A percentile compares a stretch with the other conserved stretches of the same genome.
phyloP scores from a whole-genome alignment of 2,888 invertebrate genomes.

The Drosophila testacea region DNA sequence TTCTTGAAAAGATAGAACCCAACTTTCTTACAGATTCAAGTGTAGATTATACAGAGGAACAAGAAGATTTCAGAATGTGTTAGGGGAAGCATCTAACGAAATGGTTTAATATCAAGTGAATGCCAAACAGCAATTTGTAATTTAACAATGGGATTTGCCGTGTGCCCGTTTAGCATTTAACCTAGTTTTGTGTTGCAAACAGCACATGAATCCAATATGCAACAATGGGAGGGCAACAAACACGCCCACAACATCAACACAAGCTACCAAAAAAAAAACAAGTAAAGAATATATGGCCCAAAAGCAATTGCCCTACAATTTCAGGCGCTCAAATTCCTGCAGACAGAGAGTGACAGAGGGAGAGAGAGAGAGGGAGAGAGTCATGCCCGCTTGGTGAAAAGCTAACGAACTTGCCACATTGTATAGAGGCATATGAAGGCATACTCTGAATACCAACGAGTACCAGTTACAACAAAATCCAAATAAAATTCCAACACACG shows the following conservation, averaged over 20 bases:
- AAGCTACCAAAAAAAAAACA: constrained; percentile 15
- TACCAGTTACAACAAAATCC: constrained; percentile 68
- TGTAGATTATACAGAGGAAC: too few relatives aligned
- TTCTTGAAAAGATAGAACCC: too few relatives aligned
- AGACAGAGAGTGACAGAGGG: constrained; percentile 7
- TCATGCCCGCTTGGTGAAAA: constrained; percentile 38
- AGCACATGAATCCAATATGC: constrained; percentile 31
- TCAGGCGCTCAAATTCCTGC: constrained; percentile 45
- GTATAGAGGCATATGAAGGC: constrained; percentile 39
- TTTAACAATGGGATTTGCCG: constrained; percentile 36
- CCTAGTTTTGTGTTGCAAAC: constrained; percentile 25
- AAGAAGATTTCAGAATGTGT: neutral
- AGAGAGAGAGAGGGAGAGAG: neutral
- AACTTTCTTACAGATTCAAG: too few relatives aligned
- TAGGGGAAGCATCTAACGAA: neutral
- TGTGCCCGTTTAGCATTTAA: constrained; percentile 24
- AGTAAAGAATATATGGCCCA: constrained; percentile 38
- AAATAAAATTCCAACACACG: constrained; percentile 53
- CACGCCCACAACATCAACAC: constrained; percentile 16
- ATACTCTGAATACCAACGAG: constrained; percentile 78
- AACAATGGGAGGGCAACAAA: constrained; percentile 18
- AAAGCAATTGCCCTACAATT: constrained; percentile 75
- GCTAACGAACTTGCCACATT: constrained; percentile 75
- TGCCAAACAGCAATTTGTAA: constrained; percentile 16
- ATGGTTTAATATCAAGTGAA: neutral